Base-by-base conservation (phyloP, 2,888 invertebrate species). In the Lamproptera curius region DNA sequence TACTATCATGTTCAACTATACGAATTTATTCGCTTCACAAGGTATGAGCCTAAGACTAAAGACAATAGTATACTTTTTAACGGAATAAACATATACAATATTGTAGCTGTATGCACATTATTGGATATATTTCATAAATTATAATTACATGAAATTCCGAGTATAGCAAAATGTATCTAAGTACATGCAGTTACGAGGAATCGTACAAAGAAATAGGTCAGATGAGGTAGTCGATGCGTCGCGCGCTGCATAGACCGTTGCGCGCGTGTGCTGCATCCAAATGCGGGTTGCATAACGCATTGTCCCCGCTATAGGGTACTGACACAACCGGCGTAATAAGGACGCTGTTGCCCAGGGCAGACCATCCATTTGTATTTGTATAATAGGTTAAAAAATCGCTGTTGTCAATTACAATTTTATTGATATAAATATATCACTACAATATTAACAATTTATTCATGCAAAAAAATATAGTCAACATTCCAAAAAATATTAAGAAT, bases 201-300 rank as follows among this genome's bases (percentile, higher is more conserved):
- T n/a, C n/a, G 11, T 31, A n/a, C 72, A 75, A 71, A 73, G 62
- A 76, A 76, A 71, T 86, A 69, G 85, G 85, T 84, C 85, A 81
- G 60, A 67, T 17, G 34, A 38, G 41, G 40, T 39, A 31, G 28
- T 26, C 16, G n/a, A n/a, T n/a, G n/a, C 13, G 8, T n/a, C n/a
- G 23, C 28, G 37, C 1, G n/a, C 23, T 36, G 35, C 34, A 26
- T 68, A 28, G 72, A 85, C 86, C 83, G 86, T 85, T 86, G 80
- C 62, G 63, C 70, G 78, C 86, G 81, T 85, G 85, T 61, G 67
- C 46, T 48, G 83, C 67, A 54, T 85, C 59, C 65, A 61, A 70
- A 86, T 78, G 72, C 63, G 28, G 56, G 63, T 83, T 82, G 73
- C 73, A 72, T 78, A 82, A 81, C 68, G 66, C 64, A 74, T 73